These are phyloP conservation scores for Antechinus stuartii DNA, from an alignment of 2,113 vertebrate species.

Conservation along the genomic window DNA sequence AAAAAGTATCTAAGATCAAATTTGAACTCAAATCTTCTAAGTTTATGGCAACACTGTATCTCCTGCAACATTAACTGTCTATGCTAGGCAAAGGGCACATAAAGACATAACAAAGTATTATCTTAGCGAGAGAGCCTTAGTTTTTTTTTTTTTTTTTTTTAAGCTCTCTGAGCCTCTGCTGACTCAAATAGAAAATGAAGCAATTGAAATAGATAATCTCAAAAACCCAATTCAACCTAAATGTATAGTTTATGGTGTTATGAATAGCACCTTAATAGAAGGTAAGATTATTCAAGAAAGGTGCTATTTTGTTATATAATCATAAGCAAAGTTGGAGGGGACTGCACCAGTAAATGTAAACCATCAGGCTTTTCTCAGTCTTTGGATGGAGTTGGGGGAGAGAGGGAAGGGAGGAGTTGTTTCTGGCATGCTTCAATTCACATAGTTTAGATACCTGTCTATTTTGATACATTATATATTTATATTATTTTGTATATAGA, in stretches of 20 bases:
- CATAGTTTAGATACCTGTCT: neutral
- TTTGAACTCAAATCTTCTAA: neutral
- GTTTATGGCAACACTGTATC: neutral
- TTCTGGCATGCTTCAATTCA: neutral
- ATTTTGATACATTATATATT: neutral
- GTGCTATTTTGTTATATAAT: neutral
- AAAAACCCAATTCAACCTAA: neutral
- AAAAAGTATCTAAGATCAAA: no score
- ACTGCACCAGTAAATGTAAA: neutral
- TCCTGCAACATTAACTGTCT: neutral
- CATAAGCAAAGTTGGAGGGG: neutral
- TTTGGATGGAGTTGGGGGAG: neutral
- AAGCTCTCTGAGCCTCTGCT: neutral
- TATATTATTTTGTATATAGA: neutral
- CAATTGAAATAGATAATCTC: neutral
- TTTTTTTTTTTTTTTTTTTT: no score
- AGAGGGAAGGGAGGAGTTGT: rapidly evolving
- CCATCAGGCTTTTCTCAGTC: neutral
- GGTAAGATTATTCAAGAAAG: neutral
- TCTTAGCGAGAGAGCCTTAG: neutral
- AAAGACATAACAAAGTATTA: neutral
- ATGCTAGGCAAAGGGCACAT: neutral
- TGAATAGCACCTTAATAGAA: neutral
- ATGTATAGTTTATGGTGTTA: neutral
- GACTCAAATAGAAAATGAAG: neutral